Percentiles rank a stretch among this genome's conserved stretches.
These are phyloP conservation scores for Podarcis cretensis DNA, from an alignment of 2,113 vertebrate species.

Conservation along the genomic window DNA sequence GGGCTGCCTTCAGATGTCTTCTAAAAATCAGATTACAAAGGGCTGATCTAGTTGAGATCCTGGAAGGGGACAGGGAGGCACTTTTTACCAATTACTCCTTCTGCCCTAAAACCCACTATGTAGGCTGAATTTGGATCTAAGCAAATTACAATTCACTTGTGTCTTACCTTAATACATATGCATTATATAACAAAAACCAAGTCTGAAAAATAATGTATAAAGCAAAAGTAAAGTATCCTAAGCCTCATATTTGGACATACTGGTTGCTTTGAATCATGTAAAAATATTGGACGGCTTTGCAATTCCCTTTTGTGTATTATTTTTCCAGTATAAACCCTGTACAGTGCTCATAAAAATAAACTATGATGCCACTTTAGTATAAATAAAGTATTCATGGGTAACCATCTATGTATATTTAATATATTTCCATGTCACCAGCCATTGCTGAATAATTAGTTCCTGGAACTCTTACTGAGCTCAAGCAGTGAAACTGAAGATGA, in stretches of 20 bases:
- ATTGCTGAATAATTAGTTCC: constrained; percentile 74
- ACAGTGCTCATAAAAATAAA: constrained; percentile 71
- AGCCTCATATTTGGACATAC: neutral
- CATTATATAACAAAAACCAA: neutral
- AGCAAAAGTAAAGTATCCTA: neutral
- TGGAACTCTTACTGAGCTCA: constrained; percentile 71
- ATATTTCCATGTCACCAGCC: constrained; percentile 70
- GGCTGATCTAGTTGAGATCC: too few relatives aligned
- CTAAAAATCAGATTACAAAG: too few relatives aligned
- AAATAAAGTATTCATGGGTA: constrained; percentile 65
- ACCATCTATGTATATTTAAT: constrained; percentile 75
- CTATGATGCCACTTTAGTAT: constrained; percentile 50
- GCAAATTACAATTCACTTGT: too few relatives aligned
- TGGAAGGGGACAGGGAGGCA: too few relatives aligned
- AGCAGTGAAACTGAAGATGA: constrained; percentile 67
- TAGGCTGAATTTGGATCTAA: too few relatives aligned
- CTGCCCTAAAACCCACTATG: too few relatives aligned
- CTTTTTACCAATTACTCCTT: too few relatives aligned
- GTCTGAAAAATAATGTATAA: neutral
- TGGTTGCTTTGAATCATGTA: constrained; percentile 35
- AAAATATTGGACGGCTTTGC: constrained; percentile 40
- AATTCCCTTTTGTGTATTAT: constrained; percentile 39
- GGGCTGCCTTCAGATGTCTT: too few relatives aligned
- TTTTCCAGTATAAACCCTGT: constrained; percentile 34
- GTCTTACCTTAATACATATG: neutral